Base-by-base conservation (phyloP, 2,113 vertebrate genomes). In the Paramormyrops kingsleyae region DNA sequence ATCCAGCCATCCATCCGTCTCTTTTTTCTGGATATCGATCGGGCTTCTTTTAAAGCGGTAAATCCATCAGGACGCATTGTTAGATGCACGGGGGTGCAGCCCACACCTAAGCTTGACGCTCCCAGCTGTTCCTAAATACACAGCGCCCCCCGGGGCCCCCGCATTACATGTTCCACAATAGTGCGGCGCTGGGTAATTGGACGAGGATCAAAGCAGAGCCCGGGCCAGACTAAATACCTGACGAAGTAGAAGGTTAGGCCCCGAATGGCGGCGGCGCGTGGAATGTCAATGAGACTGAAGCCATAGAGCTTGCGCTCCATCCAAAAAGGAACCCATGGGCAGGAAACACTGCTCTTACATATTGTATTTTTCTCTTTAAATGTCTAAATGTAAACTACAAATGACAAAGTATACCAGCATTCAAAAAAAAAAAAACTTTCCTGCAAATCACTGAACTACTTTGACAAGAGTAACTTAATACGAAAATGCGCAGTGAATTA, bases 191-290 rank as follows among this genome's bases (percentile, higher is more conserved):
- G 92, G 92, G 92, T 94, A 95, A 95, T 94, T 94, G 94, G 92
- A 92, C 89, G 91, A 92, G 93, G 94, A 95, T 95, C 93, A 94
- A 88, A 94, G 94, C 92, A 93, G 93, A 94, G 94, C 93, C 93
- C 91, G 88, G 90, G 88, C 89, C 91, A 92, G 93, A 94, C 91
- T 93, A 94, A 95, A 93, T 91, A 94, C 91, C 91, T 92, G 91
- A 87, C 91, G 89, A 89, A 89, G 86, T 35, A 92, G 91, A 90
- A 91, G 91, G 88, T 53, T 84, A 62, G 90, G 88, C 70, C 90
- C 49, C 89, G 89, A 94, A 93, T 83, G 62, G 59, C 91, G 90
- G 89, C 15, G 17, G 90, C 88, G 1, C 1, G 1, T 46, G 91
- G 53, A 93, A 93, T 90, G 66, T 85, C 91, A 93, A 83, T 56